These are phyloP conservation scores for Auanema freiburgensis DNA, from an alignment of 2,888 invertebrate genomes.

Conservation along the genomic window DNA sequence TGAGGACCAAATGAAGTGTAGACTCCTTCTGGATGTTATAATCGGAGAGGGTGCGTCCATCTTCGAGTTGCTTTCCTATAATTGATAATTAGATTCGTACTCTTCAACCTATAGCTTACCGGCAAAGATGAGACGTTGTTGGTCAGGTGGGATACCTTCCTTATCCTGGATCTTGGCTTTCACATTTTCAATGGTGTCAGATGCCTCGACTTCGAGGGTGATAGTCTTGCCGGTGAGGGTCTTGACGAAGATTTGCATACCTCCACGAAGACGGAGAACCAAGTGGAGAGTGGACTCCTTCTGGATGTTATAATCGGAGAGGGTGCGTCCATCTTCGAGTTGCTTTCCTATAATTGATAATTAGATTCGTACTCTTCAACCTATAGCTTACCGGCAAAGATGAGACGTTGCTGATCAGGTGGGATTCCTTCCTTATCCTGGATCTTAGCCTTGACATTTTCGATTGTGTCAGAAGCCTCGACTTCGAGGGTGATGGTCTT, in stretches of 20 bases:
- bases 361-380: too few species aligned
- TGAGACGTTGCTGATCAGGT: slow-evolving; percentile 43
- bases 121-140: slow-evolving; percentile 48
- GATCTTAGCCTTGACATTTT: slow-evolving; percentile 62
- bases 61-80: slow-evolving; percentile 80
- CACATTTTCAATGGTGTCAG: slow-evolving; percentile 49
- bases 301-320: slow-evolving; percentile 54
- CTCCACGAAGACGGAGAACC: slow-evolving; percentile 48
- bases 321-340: slow-evolving; percentile 63
- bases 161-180: slow-evolving; percentile 51
- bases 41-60: slow-evolving; percentile 87
- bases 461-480: slow-evolving; percentile 61
- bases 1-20: slow-evolving; percentile 70
- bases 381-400: slow-evolving; percentile 5
- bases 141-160: slow-evolving; percentile 51
- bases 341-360: slow-evolving; percentile 73
- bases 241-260: slow-evolving; percentile 93
- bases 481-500: slow-evolving; percentile 72
- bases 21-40: slow-evolving; percentile 90
- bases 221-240: slow-evolving; percentile 85
- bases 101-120: slow-evolving; percentile 24
- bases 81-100: background rate
- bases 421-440: slow-evolving; percentile 62
- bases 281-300: slow-evolving; percentile 49
- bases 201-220: slow-evolving; percentile 48